Evolutionary conservation across 2,113 vertebrate genomes (phyloP).

Genomic region (Lagopus muta): DNA sequence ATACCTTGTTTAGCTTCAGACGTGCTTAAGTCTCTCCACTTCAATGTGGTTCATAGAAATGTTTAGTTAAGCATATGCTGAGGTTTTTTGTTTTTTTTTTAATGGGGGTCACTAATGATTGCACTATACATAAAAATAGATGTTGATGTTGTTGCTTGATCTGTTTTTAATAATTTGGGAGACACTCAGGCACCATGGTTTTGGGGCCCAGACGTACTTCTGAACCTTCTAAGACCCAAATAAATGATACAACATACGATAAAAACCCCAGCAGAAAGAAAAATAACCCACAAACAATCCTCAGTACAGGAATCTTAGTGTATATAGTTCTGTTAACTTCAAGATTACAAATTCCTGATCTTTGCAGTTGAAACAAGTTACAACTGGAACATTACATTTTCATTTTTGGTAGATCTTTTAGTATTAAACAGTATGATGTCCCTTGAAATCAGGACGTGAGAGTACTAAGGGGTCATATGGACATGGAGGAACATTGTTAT

Average conservation of each 20-base stretch:
- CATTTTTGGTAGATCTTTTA: background rate
- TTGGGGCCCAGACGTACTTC: constrained; percentile 23
- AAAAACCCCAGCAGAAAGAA: constrained; percentile 36
- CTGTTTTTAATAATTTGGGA: constrained; percentile 58
- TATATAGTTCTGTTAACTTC: constrained; percentile 20
- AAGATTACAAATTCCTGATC: background rate
- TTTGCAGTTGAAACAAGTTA: constrained; percentile 2
- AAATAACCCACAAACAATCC: background rate
- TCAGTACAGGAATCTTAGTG: background rate
- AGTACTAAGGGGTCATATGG: background rate
- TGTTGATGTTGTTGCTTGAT: background rate
- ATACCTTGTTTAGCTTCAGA: background rate
- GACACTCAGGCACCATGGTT: constrained; percentile 37
- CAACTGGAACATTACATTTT: background rate
- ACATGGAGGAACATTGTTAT: background rate
- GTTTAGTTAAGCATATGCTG: background rate
- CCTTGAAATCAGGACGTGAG: background rate
- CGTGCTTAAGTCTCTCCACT: background rate
- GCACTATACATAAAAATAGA: constrained; percentile 2
- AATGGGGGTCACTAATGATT: background rate
- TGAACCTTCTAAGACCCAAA: constrained; percentile 33
- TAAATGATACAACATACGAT: constrained; percentile 15
- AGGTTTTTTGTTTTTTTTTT: background rate
- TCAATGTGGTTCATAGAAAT: background rate
- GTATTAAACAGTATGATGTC: background rate